Evolutionary conservation across 2,888 invertebrate genomes (phyloP).

Genomic region (Drosophila niveifrons): DNA sequence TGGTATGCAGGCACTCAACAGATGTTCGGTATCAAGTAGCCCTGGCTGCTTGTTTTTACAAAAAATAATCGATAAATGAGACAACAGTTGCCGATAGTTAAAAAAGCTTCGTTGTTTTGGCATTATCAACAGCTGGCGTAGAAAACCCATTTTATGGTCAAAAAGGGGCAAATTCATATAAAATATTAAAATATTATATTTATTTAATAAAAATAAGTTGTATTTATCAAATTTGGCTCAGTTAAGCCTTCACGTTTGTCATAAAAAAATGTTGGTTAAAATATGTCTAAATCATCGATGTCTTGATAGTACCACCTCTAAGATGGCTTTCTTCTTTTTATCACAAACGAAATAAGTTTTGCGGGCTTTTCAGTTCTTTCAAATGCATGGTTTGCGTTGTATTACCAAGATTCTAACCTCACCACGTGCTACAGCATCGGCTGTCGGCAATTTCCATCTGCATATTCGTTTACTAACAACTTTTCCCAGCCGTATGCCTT

Average conservation of each 20-base stretch:
- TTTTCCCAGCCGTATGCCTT: slow-evolving; percentile 39
- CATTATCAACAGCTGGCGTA: slow-evolving; percentile 22
- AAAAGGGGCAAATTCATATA: too few species aligned
- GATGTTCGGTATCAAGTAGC: neutral
- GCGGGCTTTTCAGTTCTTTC: neutral
- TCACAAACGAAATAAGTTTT: neutral
- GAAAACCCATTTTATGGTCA: too few species aligned
- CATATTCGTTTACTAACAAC: slow-evolving; percentile 2
- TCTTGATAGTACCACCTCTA: too few species aligned
- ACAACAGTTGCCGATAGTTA: neutral
- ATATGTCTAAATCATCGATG: too few species aligned
- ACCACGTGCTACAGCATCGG: slow-evolving; percentile 3
- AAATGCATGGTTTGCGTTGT: slow-evolving; percentile 42
- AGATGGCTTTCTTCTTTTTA: too few species aligned
- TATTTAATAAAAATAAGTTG: too few species aligned
- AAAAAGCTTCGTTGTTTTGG: neutral
- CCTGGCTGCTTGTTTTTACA: neutral
- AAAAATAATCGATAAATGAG: neutral
- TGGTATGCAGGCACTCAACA: neutral
- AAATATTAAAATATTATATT: too few species aligned
- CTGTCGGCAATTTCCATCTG: slow-evolving; percentile 9
- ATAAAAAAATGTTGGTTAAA: too few species aligned
- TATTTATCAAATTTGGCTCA: too few species aligned
- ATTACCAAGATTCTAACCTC: slow-evolving; percentile 16
- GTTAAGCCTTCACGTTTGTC: too few species aligned